Percentiles rank a stretch among this genome's conserved stretches.
phyloP scores from a whole-genome alignment of 2,797 vertebrate genomes.

The Girardinus metallicus region DNA sequence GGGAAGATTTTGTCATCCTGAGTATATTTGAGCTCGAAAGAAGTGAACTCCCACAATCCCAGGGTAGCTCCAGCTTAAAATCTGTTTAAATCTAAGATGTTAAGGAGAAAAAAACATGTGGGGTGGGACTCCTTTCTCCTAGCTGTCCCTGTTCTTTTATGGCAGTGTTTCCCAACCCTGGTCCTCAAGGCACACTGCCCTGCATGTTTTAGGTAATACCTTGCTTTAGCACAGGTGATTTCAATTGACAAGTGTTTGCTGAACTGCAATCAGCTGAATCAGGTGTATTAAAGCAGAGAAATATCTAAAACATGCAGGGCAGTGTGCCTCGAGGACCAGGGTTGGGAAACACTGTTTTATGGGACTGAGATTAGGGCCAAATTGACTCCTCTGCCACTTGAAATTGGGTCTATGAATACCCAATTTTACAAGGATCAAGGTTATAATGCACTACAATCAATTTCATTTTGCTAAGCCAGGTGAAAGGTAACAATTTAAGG shows the following conservation, averaged over 20 bases:
- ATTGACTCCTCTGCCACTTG: conserved; percentile 25
- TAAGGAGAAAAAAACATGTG: background rate
- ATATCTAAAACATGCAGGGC: too few relatives aligned
- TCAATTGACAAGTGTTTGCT: too few relatives aligned
- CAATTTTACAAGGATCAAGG: background rate
- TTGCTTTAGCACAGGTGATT: too few relatives aligned
- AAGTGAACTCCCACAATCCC: background rate
- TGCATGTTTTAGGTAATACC: too few relatives aligned
- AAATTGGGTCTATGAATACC: too few relatives aligned
- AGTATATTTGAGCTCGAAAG: background rate
- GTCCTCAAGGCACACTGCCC: too few relatives aligned
- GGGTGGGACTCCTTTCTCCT: background rate
- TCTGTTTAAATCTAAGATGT: background rate
- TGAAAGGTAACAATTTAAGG: background rate
- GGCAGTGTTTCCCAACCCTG: too few relatives aligned
- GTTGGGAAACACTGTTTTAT: too few relatives aligned
- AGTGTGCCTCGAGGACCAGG: too few relatives aligned
- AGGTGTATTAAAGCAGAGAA: too few relatives aligned
- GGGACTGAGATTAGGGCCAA: background rate
- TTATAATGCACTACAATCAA: background rate
- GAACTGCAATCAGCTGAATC: too few relatives aligned
- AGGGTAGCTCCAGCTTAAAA: background rate
- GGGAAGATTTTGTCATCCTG: background rate
- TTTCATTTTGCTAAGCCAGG: background rate
- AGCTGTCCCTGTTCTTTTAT: background rate